These are phyloP conservation scores for Plebejus anna DNA, from an alignment of 2,888 invertebrate genomes.

Conservation along the genomic window DNA sequence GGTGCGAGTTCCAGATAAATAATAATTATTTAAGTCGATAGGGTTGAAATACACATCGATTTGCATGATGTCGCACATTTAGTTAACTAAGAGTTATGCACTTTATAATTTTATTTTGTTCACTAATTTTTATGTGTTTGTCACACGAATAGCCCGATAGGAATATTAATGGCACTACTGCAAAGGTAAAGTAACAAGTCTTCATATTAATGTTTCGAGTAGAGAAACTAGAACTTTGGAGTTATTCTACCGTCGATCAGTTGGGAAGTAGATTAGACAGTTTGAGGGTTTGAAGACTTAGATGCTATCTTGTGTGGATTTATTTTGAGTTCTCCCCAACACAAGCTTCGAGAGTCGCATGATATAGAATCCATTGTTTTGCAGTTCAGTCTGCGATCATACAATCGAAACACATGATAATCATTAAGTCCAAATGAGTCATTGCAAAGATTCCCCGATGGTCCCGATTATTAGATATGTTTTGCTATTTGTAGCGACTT, in stretches of 20 bases:
- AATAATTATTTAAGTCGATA: neutral
- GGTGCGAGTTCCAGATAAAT: neutral
- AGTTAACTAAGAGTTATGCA: constrained; percentile 37
- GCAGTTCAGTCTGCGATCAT: constrained; percentile 19
- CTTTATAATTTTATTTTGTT: constrained; percentile 47
- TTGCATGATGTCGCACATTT: constrained; percentile 38
- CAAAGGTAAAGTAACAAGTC: constrained; percentile 88
- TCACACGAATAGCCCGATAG: constrained; percentile 94
- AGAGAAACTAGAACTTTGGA: constrained; percentile 45
- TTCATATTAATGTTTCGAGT: constrained; percentile 48
- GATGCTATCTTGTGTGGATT: constrained; percentile 29
- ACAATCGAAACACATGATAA: neutral
- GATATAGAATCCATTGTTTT: constrained; percentile 13
- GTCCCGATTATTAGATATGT: constrained; percentile 25
- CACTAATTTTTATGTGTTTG: constrained; percentile 81
- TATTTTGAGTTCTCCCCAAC: constrained; percentile 29
- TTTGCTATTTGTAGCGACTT: constrained; percentile 26
- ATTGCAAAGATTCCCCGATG: constrained; percentile 11
- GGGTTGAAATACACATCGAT: neutral
- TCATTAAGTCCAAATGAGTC: neutral
- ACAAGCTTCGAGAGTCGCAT: constrained; percentile 31
- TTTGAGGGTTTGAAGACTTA: constrained; percentile 32
- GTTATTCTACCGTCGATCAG: constrained; percentile 26
- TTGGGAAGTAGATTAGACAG: constrained; percentile 35
- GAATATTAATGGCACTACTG: constrained; percentile 96